phyloP scores from a whole-genome alignment of 2,113 vertebrate genomes.

The Daboia siamensis region DNA sequence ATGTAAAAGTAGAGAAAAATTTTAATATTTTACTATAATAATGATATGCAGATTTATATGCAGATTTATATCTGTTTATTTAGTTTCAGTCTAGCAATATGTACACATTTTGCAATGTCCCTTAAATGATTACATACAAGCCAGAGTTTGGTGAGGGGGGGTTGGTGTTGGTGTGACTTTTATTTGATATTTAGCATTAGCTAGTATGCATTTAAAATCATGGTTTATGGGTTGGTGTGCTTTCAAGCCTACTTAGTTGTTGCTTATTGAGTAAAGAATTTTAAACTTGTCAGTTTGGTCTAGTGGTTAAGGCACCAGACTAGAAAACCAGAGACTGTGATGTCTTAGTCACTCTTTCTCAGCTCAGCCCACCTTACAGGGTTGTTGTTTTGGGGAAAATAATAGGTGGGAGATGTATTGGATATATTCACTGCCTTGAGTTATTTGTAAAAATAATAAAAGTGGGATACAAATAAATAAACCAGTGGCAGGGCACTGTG shows the following conservation, averaged over 20 bases:
- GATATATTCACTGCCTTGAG: neutral
- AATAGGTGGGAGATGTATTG: neutral
- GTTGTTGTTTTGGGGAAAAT: neutral
- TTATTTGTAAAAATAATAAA: neutral
- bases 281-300: neutral
- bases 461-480: neutral
- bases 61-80: fast-evolving
- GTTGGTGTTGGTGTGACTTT: neutral
- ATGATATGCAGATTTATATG: neutral
- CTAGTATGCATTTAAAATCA: neutral
- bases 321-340: neutral
- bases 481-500: neutral
- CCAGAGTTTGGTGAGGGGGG: neutral
- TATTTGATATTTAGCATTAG: neutral
- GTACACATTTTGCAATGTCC: neutral
- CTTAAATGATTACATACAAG: neutral
- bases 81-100: neutral
- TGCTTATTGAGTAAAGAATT: neutral
- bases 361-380: neutral
- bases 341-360: neutral
- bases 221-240: neutral
- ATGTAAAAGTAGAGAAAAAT: neutral
- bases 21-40: fast-evolving
- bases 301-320: too few species aligned
- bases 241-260: neutral